Evolutionary conservation across 2,113 vertebrate genomes (phyloP), one percentile per base, ranked within the genome.

Genomic region (Microtus pennsylvanicus): DNA sequence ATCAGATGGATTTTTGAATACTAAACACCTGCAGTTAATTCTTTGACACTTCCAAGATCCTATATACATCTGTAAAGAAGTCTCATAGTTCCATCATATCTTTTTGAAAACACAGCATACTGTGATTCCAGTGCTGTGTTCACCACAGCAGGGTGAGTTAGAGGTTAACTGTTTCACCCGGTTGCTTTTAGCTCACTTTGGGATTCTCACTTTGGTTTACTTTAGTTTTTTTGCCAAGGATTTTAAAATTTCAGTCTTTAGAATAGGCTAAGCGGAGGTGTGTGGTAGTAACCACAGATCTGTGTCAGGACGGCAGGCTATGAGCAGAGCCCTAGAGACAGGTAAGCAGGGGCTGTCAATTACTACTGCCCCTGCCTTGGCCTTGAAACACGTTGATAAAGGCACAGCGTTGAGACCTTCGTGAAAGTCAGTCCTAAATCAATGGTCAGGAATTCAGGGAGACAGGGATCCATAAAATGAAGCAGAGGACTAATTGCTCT

Each of bases 401-500:
- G 91, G 91, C 94, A 93, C 52, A 30, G 50, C 70, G 19, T 11
- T 50, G 22, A 6, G 47, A 80, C 72, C 38, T 93, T 90, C 47
- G 38, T 52, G 74, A 67, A 35, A 33, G 42, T 83, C 89, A 45
- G 72, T 83, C 72, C 45, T 93, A 42, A 96, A 80, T 94, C 65
- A 22, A 24, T 65, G 47, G 81, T 26, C 19, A 28, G 45, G n/a
- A 81, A 35, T 87, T 85, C 74, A 91, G 76, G 93, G 85, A 90
- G 89, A 83, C 65, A 7, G 72, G 67, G 58, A 77, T 75, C 77
- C 86, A 70, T 93, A 81, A 89, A 88, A 83, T 35, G 76, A 95
- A 93, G 72, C 97, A 94, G 65, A 93, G 90, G 90, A 94, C 97
- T 97, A 93, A 97, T 97, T 88, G 93, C 81, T 77, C 81, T 93